These are phyloP conservation scores for Heliconius eleuchia DNA, from an alignment of 1,140 invertebrate species.

Conservation along the genomic window DNA sequence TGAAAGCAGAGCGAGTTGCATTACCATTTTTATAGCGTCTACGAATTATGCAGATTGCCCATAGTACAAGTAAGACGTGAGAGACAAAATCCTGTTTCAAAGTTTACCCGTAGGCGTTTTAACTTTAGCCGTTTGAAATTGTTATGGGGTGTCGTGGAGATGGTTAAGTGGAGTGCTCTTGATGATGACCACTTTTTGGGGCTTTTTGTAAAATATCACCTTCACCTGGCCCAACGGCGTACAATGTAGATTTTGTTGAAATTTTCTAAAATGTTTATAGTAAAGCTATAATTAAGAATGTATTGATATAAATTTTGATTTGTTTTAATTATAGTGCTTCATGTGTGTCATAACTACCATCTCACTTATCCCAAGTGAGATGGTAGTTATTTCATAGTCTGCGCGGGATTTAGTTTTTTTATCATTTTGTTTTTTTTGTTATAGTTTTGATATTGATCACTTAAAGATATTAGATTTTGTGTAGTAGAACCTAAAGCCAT, in stretches of 20 bases:
- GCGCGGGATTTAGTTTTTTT: too few relatives aligned
- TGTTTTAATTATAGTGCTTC: not conserved
- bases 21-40: slow-evolving; percentile 70
- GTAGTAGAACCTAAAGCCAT: too few relatives aligned
- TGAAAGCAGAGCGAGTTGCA: slow-evolving; percentile 38
- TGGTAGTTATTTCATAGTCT: too few relatives aligned
- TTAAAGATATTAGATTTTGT: too few relatives aligned
- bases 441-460: too few relatives aligned
- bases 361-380: too few relatives aligned
- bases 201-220: not conserved
- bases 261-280: not conserved
- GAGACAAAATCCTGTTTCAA: slow-evolving; percentile 18
- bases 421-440: too few relatives aligned
- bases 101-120: slow-evolving; percentile 3
- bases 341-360: too few relatives aligned
- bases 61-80: slow-evolving; percentile 42
- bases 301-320: not conserved
- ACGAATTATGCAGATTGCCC: slow-evolving; percentile 63
- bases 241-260: not conserved
- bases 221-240: not conserved
- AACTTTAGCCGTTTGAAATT: not conserved
- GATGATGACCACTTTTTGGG: not conserved
- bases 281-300: not conserved
- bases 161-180: slow-evolving; percentile 3
- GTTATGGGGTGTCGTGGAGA: slow-evolving; percentile 2